phyloP scores from a whole-genome alignment of 2,888 invertebrate genomes.

The Drosophila paucipuncta region DNA sequence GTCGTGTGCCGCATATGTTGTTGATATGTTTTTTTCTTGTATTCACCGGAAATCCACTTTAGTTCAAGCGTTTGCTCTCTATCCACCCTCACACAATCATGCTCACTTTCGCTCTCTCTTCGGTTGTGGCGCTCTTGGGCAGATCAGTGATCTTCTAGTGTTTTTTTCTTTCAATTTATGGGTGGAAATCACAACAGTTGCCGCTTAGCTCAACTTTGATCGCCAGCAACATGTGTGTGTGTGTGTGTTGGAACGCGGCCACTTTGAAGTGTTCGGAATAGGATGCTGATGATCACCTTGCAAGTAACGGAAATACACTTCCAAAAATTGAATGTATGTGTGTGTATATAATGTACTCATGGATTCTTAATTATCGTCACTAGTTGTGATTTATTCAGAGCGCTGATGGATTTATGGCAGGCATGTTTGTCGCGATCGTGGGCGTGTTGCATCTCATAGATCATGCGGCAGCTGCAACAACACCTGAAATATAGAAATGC shows the following conservation, averaged over 20 bases:
- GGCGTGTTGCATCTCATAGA: constrained; percentile 66
- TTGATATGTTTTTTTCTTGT: constrained; percentile 56
- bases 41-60: constrained; percentile 84
- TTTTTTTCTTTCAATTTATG: constrained; percentile 65
- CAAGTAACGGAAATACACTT: constrained; percentile 67
- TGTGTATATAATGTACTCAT: constrained; percentile 33
- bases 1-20: constrained; percentile 55
- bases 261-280: constrained; percentile 67
- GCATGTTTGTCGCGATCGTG: constrained; percentile 59
- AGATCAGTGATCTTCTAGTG: constrained; percentile 62
- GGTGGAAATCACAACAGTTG: constrained; percentile 61
- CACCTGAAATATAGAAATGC: constrained; percentile 68
- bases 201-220: constrained; percentile 52
- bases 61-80: constrained; percentile 50
- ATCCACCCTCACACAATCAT: constrained; percentile 5
- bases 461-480: constrained; percentile 65
- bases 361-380: constrained; percentile 68
- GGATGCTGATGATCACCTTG: constrained; percentile 75
- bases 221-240: constrained; percentile 73
- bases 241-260: constrained; percentile 47
- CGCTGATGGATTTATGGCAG: constrained; percentile 78
- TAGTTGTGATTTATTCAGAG: constrained; percentile 67
- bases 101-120: constrained; percentile 29
- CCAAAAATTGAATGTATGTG: constrained; percentile 19
- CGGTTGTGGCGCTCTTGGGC: constrained; percentile 27